These are phyloP conservation scores for Aleiodes testaceus DNA, from an alignment of 2,888 invertebrate genomes.

Conservation along the genomic window DNA sequence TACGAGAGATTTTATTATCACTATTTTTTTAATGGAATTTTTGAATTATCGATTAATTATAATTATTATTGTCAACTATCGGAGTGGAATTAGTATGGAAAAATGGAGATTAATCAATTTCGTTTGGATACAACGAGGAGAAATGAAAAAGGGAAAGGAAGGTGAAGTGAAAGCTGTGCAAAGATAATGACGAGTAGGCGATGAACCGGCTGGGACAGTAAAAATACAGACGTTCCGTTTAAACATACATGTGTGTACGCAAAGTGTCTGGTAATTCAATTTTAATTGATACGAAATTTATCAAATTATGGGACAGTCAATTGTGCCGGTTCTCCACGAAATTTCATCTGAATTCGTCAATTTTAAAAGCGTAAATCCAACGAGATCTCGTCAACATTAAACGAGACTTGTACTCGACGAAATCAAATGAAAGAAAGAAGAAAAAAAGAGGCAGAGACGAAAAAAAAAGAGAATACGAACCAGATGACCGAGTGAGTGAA, in stretches of 20 bases:
- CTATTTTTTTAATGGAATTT: no score
- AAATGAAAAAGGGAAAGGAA: slow-evolving; percentile 49
- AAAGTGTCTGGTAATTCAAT: neutral
- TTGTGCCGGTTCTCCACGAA: neutral
- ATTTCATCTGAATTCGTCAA: neutral
- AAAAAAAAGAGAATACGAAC: slow-evolving; percentile 41
- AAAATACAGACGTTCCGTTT: slow-evolving; percentile 24
- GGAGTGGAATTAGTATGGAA: no score
- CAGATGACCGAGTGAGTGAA: slow-evolving; percentile 52
- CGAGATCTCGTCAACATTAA: slow-evolving; percentile 14
- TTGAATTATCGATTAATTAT: no score
- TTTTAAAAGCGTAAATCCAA: slow-evolving; percentile 21
- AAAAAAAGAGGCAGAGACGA: neutral
- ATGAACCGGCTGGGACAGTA: slow-evolving; percentile 43
- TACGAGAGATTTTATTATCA: no score
- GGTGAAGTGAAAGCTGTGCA: slow-evolving; percentile 54
- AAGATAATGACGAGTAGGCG: slow-evolving; percentile 53
- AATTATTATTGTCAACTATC: no score
- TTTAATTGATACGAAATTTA: slow-evolving; percentile 5
- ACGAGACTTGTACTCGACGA: slow-evolving; percentile 36
- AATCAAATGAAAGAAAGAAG: slow-evolving; percentile 39
- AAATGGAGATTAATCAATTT: slow-evolving; percentile 9
- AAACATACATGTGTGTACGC: neutral
- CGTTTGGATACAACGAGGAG: slow-evolving; percentile 16
- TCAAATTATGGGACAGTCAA: neutral